These are phyloP conservation scores for Sebastes oblongus DNA, from an alignment of 2,797 vertebrate genomes.

Conservation along the genomic window DNA sequence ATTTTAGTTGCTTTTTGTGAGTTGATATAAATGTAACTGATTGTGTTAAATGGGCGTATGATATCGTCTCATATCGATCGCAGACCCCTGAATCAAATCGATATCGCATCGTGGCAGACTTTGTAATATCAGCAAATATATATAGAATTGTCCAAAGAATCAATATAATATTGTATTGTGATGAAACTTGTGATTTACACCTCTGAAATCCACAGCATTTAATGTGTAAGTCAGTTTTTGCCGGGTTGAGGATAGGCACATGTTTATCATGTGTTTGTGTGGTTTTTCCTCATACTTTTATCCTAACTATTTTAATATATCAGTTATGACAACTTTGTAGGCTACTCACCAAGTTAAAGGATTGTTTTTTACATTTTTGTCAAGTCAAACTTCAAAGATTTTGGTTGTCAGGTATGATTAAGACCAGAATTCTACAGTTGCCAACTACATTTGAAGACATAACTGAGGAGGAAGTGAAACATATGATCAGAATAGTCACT, in stretches of 20 bases:
- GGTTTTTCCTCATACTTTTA: background rate
- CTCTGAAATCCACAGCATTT: rapidly evolving
- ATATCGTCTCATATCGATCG: too few species aligned
- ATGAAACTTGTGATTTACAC: too few species aligned
- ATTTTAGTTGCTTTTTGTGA: too few species aligned
- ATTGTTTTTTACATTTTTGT: background rate
- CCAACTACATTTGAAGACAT: background rate
- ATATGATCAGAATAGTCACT: background rate
- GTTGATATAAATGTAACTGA: too few species aligned
- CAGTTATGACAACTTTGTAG: background rate
- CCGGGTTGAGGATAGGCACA: background rate
- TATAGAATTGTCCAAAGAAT: too few species aligned
- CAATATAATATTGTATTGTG: too few species aligned
- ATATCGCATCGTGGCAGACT: too few species aligned
- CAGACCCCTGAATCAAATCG: too few species aligned
- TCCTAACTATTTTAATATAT: background rate
- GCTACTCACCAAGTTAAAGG: background rate
- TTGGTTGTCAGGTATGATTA: background rate
- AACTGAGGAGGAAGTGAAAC: background rate
- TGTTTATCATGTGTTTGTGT: background rate
- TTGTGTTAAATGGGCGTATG: too few species aligned
- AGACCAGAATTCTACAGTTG: background rate
- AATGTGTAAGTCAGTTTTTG: background rate
- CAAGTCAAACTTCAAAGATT: background rate
- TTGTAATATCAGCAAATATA: too few species aligned